Base-by-base conservation (phyloP, 53 echinoderm and acorn worm species). In the Henricia sp. region DNA sequence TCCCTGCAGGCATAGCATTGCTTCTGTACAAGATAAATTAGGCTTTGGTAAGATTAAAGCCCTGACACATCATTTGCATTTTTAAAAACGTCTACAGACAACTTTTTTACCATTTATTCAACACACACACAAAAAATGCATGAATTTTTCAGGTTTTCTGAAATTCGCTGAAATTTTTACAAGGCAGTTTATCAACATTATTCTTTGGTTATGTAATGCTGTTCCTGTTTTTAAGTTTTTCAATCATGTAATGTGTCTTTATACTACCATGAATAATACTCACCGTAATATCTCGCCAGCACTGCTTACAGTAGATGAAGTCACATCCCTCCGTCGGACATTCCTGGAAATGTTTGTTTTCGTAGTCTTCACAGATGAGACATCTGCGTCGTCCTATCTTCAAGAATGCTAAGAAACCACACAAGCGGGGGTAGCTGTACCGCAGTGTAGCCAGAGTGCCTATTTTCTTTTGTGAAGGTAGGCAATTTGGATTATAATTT, bases 271-370 rank as follows among this genome's bases (percentile, higher is more conserved):
- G 50, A 16, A 8, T n/a, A 70, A 16, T 50, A 37, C 63, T 48
- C 75, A 96, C 97, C 83, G 90, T 83, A 37, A 96, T 68, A 71
- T 96, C 97, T 40, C 29, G 48, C 92, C 92, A 96, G 66, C 97
- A 96, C 9, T 94, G 88, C 17, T 19, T 13, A 41, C 97, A 96
- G 74, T 94, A 96, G 58, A 90, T 76, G 55, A 96, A 94, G 38
- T 85, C 82, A 59, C 97, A 96, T 5, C 86, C 67, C 64, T 85
- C 27, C 19, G 83, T 84, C 0, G 48, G 44, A 50, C 97, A 96
- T 19, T 87, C 86, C 33, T 88, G 84, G 52, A 89, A 90, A 0
- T 53, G 67, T 5, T 68, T 68, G 19, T 42, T 85, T 84, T 96
- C 97, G 38, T 57, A 36, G 35, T 96, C 97, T n/a, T 71, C 83